These are phyloP conservation scores for Graptemys geographica DNA, from an alignment of 2,797 vertebrate genomes.

Conservation along the genomic window DNA sequence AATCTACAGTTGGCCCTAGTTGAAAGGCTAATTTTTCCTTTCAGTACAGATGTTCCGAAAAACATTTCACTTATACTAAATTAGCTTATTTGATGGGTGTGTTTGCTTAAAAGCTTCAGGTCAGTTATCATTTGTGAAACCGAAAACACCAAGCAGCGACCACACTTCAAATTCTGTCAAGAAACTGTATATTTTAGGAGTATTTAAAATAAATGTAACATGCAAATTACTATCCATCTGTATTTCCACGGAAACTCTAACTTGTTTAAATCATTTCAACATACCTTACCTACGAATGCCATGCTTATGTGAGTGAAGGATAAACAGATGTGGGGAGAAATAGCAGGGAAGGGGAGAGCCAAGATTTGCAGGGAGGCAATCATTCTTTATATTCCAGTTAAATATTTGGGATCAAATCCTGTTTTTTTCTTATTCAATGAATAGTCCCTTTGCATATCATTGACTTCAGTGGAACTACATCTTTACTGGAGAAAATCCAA, in stretches of 20 bases:
- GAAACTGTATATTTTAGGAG: background rate
- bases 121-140: constrained; percentile 23
- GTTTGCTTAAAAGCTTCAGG: constrained; percentile 37
- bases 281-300: background rate
- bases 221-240: background rate
- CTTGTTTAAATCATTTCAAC: accelerated
- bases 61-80: background rate
- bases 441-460: background rate
- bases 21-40: constrained; percentile 29
- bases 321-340: background rate
- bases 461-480: background rate
- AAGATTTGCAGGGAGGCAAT: background rate
- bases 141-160: background rate
- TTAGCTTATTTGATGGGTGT: background rate
- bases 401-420: background rate
- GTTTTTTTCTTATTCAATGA: background rate
- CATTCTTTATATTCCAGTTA: background rate
- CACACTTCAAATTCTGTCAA: background rate
- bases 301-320: background rate
- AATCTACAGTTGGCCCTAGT: background rate
- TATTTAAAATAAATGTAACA: constrained; percentile 1
- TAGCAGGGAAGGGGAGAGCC: background rate
- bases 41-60: background rate
- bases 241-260: background rate
- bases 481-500: background rate